Percentiles rank a stretch among this genome's conserved stretches.
phyloP scores from a whole-genome alignment of 1,140 invertebrate genomes.

The Pseudomyrmex sp. region DNA sequence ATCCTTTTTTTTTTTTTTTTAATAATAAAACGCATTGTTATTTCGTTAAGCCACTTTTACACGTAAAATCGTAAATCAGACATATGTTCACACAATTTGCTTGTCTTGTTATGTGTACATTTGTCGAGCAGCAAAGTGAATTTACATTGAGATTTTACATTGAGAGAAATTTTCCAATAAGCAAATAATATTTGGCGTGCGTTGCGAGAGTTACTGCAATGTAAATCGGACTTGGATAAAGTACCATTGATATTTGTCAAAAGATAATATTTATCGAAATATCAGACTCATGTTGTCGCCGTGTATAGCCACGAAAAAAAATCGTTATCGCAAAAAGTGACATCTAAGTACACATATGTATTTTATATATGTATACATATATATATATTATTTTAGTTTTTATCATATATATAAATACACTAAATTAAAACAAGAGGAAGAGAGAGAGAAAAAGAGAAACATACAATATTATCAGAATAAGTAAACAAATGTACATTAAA shows the following conservation, averaged over 20 bases:
- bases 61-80: slow-evolving; percentile 51
- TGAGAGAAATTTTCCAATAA: slow-evolving; percentile 32
- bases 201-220: slow-evolving; percentile 33
- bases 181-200: slow-evolving; percentile 47
- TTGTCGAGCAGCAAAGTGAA: slow-evolving; percentile 42
- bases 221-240: slow-evolving; percentile 32
- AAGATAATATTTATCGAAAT: slow-evolving; percentile 49
- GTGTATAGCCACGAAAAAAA: not conserved
- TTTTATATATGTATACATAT: not conserved
- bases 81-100: slow-evolving; percentile 40
- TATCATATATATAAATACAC: no score
- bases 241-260: slow-evolving; percentile 32
- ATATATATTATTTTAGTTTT: no score
- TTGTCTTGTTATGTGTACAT: slow-evolving; percentile 32
- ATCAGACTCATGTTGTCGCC: slow-evolving; percentile 19
- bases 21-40: not conserved
- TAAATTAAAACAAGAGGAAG: no score
- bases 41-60: slow-evolving; percentile 34
- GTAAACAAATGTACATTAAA: no score
- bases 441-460: no score
- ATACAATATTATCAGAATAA: no score
- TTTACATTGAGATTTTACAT: slow-evolving; percentile 47
- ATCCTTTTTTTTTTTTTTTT: slow-evolving; percentile 3
- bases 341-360: not conserved
- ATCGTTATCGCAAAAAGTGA: not conserved